Percentiles rank a stretch among this genome's conserved stretches.
Conservation (phyloP, 2,888 invertebrate genomes). For the Rotaria sp. region DNA sequence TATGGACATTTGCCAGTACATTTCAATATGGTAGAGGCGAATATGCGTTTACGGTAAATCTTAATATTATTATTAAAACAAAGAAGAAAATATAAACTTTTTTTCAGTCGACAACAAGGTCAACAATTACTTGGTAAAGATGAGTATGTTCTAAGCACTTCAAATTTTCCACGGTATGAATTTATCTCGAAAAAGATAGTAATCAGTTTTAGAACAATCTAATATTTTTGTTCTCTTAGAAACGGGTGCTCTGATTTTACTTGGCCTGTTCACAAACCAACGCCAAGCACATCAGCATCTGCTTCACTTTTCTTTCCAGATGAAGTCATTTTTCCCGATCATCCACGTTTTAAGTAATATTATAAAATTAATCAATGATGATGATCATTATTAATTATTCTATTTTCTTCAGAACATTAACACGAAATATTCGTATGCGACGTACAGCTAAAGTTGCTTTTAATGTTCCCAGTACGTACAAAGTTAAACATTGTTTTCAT, state of each 20-base stretch:
- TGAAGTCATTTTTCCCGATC: slow-evolving; percentile 83
- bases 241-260: slow-evolving; percentile 78
- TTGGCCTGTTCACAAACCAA: slow-evolving; percentile 62
- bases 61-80: not conserved
- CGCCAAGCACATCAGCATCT: slow-evolving; percentile 64
- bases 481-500: not conserved
- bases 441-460: slow-evolving; percentile 90
- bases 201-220: not conserved
- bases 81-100: no score
- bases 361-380: not conserved
- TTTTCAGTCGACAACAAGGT: slow-evolving; percentile 32
- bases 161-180: slow-evolving; percentile 30
- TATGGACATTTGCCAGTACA: slow-evolving; percentile 60
- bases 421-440: slow-evolving; percentile 80
- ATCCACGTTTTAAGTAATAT: slow-evolving; percentile 73
- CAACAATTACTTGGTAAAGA: slow-evolving; percentile 37
- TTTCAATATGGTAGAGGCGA: slow-evolving; percentile 38
- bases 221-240: not conserved
- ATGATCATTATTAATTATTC: slow-evolving; percentile 29
- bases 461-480: slow-evolving; percentile 76
- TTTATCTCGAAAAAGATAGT: no score
- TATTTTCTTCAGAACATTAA: slow-evolving; percentile 64
- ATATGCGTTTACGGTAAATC: slow-evolving; percentile 32
- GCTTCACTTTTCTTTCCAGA: slow-evolving; percentile 81
- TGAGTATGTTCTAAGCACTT: slow-evolving; percentile 34